phyloP scores from a whole-genome alignment of 2,113 vertebrate species.

The Cheirogaleus medius region DNA sequence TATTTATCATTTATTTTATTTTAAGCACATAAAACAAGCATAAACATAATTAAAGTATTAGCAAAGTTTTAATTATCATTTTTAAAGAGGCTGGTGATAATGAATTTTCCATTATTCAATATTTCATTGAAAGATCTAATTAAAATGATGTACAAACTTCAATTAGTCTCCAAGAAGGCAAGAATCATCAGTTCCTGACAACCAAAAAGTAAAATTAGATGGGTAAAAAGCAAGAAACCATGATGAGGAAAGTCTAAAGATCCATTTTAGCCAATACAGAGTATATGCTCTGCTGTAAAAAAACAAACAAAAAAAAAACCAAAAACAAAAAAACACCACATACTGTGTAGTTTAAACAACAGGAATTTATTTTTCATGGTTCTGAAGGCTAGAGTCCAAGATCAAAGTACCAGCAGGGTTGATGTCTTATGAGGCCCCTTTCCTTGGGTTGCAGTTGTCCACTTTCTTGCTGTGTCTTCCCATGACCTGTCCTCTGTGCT shows the following conservation, averaged over 20 bases:
- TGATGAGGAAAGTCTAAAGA: neutral
- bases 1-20: conserved; percentile 20
- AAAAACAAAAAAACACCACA: too few species aligned
- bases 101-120: conserved; percentile 66
- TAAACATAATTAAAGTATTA: conserved; percentile 38
- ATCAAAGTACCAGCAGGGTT: neutral
- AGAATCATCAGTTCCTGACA: conserved; percentile 16
- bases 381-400: neutral
- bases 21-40: conserved; percentile 24
- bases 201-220: neutral
- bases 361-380: neutral
- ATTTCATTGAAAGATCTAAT: conserved; percentile 64
- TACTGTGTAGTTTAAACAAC: neutral
- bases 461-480: neutral
- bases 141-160: conserved; percentile 58
- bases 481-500: neutral
- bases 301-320: too few species aligned
- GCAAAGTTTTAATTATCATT: conserved; percentile 23
- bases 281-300: neutral
- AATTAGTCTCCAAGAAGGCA: conserved; percentile 34
- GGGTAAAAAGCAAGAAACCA: neutral
- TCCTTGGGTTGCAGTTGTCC: neutral
- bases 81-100: conserved; percentile 35
- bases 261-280: neutral
- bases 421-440: neutral